Percentiles rank a stretch among this genome's conserved stretches.
Conservation (phyloP, 2,797 vertebrate species). For the Avahi laniger region DNA sequence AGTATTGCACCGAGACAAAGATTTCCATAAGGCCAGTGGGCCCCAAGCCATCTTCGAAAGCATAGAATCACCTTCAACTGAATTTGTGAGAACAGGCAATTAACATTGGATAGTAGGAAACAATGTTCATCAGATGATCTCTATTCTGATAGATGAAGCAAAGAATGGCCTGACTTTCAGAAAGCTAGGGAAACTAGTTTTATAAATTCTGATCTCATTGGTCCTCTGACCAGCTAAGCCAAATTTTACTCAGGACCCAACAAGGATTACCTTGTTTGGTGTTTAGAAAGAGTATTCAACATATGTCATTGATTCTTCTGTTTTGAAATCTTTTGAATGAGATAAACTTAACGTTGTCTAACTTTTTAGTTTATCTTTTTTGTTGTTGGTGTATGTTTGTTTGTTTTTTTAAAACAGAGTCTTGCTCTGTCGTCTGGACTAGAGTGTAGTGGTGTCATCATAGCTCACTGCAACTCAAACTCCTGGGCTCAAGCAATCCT, state of each 20-base stretch:
- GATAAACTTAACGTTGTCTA: neutral
- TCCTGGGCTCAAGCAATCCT: no score
- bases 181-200: neutral
- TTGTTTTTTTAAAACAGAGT: no score
- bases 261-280: neutral
- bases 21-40: neutral
- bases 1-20: neutral
- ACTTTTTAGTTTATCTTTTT: slow-evolving; percentile 15
- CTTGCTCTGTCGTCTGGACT: no score
- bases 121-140: neutral
- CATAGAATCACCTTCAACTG: neutral
- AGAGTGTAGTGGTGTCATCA: no score
- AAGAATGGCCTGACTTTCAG: neutral
- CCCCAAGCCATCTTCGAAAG: neutral
- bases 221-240: neutral
- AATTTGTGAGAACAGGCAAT: neutral
- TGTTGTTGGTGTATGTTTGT: no score
- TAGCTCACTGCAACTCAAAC: no score
- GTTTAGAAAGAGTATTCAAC: neutral
- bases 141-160: neutral
- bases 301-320: neutral
- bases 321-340: neutral
- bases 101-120: slow-evolving; percentile 59
- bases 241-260: slow-evolving; percentile 14
- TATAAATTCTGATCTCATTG: neutral